Conservation (phyloP, 2,888 invertebrate species). For the Mellilla xanthometata region DNA sequence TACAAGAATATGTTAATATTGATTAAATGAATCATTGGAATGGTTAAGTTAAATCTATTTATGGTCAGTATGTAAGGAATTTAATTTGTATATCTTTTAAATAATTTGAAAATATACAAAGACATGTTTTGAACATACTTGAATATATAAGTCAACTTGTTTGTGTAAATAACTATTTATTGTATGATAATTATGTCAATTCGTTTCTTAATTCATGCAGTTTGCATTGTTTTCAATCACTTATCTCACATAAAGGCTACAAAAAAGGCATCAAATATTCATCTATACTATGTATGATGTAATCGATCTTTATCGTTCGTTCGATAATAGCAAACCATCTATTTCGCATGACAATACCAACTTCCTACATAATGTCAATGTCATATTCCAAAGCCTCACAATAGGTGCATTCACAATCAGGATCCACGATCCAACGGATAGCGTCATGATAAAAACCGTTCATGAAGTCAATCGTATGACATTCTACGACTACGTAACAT, state of each 20-base stretch:
- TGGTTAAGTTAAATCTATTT: neutral
- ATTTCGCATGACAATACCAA: neutral
- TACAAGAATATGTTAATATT: neutral
- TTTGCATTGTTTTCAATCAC: no score
- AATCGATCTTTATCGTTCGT: no score
- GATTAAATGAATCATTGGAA: neutral
- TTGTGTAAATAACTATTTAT: no score
- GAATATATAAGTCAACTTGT: no score
- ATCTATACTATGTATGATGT: no score
- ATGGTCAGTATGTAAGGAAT: neutral
- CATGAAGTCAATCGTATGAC: conserved; percentile 15
- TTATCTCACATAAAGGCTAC: no score
- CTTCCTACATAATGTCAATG: conserved; percentile 4
- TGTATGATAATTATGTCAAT: no score
- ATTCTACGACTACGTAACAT: neutral
- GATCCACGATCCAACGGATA: neutral
- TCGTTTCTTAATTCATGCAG: no score
- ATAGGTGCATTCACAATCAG: conserved; percentile 14
- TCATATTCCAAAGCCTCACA: conserved; percentile 5
- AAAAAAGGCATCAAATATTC: no score
- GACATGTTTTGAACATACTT: no score
- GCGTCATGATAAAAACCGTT: conserved; percentile 11
- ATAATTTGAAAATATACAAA: no score
- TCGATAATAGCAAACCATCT: neutral
- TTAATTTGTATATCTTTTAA: no score